These are phyloP conservation scores for Globodera ellingtonae DNA, from an alignment of 1,140 invertebrate genomes.

Conservation along the genomic window DNA sequence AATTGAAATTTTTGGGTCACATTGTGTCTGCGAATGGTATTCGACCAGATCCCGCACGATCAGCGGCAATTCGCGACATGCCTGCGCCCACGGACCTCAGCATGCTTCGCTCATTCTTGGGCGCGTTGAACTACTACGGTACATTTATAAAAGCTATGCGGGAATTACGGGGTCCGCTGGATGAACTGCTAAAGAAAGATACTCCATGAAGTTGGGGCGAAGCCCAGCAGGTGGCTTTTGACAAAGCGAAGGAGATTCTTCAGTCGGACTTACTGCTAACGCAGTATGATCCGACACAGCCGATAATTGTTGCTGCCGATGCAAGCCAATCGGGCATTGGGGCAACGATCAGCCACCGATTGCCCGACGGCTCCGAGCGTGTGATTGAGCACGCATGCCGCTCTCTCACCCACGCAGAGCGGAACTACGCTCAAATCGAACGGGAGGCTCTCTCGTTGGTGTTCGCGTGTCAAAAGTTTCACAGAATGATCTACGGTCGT, in stretches of 20 bases:
- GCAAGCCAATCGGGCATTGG: slow-evolving; percentile 56
- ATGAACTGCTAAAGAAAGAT: slow-evolving; percentile 47
- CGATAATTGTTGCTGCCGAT: slow-evolving; percentile 52
- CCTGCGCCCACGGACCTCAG: too few species aligned
- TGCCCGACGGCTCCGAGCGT: slow-evolving; percentile 47
- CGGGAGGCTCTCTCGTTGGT: slow-evolving; percentile 70
- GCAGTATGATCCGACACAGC: slow-evolving; percentile 48
- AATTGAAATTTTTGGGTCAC: too few species aligned
- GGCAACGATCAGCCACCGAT: slow-evolving; percentile 47
- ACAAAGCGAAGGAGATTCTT: slow-evolving; percentile 43
- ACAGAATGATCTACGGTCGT: too few species aligned
- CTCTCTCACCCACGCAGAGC: slow-evolving; percentile 66
- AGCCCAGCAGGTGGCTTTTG: slow-evolving; percentile 30
- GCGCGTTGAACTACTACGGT: slow-evolving; percentile 48
- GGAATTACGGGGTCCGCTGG: slow-evolving; percentile 44
- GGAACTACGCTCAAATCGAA: slow-evolving; percentile 69
- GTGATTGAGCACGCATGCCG: slow-evolving; percentile 65
- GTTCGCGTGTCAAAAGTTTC: too few species aligned
- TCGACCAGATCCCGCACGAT: too few species aligned
- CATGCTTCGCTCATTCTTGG: too few species aligned
- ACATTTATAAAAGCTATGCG: slow-evolving; percentile 40
- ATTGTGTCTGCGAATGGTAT: too few species aligned
- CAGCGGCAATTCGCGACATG: too few species aligned
- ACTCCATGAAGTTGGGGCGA: slow-evolving; percentile 45
- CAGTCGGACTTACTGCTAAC: slow-evolving; percentile 43